Base-by-base conservation (phyloP, 2,797 vertebrate genomes). In the Pipistrellus kuhlii region DNA sequence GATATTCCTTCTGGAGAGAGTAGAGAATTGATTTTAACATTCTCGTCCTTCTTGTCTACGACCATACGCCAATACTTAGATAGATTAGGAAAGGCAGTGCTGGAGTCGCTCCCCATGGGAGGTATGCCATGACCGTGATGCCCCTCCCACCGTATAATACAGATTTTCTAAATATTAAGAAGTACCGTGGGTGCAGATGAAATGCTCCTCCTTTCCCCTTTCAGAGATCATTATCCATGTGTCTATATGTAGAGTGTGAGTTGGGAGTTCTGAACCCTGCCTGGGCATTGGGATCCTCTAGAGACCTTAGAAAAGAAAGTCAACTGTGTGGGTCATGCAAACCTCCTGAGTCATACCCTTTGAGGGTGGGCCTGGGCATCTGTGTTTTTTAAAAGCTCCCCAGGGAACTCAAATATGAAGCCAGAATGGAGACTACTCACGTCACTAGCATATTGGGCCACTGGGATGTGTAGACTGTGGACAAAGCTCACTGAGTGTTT, bases 151-250 rank as follows among this genome's bases (percentile, higher is more conserved):
- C 4, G 2, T 80, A 6, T 69, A 86, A 18, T 87, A 25, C 0
- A 25, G 41, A 44, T 91, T 90, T 94, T 95, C 73, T 77, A 18
- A 86, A 92, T 76, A 41, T 69, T 86, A 48, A 57, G 41, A 90
- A 91, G 46, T 55, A 73, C n/a, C 23, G 44, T 64, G 17, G 6
- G 7, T 93, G 57, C 46, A n/a, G 23, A 12, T 62, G 32, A 91
- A 86, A 89, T 71, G 38, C 6, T 23, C n/a, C 13, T 68, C 13
- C 62, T 27, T 94, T 23, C 27, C 84, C 71, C 80, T 89, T 89
- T 78, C 53, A 66, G 32, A 91, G 41, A 11, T 55, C 46, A 44
- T 69, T 68, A 72, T 25, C 21, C 27, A 27, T 35, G 1, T 18
- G 13, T 84, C 57, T 32, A 9, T 57, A 23, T 4, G 13, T n/a